These are phyloP conservation scores for Dicycla oo DNA, from an alignment of 2,888 invertebrate species.

Conservation along the genomic window DNA sequence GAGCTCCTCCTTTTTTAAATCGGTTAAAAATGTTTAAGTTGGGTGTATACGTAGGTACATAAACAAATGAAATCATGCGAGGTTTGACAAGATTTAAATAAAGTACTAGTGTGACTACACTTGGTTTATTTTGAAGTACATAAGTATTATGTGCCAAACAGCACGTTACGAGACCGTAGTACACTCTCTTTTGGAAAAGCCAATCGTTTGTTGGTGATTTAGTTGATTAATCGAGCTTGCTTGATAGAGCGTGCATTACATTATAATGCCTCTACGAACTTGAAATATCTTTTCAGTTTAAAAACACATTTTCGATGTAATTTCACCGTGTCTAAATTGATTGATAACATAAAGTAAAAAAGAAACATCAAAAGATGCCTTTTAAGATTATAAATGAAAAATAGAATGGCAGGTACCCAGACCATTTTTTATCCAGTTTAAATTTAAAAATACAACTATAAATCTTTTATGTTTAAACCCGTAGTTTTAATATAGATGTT, in stretches of 20 bases:
- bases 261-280: not conserved
- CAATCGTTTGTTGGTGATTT: not conserved
- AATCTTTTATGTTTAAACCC: slow-evolving; percentile 27
- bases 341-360: not conserved
- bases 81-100: slow-evolving; percentile 6
- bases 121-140: too few species aligned
- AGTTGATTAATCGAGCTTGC: slow-evolving; percentile 8
- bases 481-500: slow-evolving; percentile 37
- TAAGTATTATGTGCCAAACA: not conserved
- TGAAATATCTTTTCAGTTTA: not conserved
- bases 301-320: not conserved
- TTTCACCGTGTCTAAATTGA: not conserved
- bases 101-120: too few species aligned
- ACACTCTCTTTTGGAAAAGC: not conserved
- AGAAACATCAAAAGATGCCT: not conserved
- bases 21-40: too few species aligned
- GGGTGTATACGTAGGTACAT: too few species aligned
- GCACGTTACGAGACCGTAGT: slow-evolving; percentile 7
- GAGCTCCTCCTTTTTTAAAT: too few species aligned
- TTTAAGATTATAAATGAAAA: slow-evolving; percentile 3
- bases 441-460: slow-evolving; percentile 32
- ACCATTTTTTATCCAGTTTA: slow-evolving; percentile 6
- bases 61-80: not conserved
- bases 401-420: not conserved
- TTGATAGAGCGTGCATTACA: slow-evolving; percentile 7